phyloP scores from a whole-genome alignment of 35 echinoderm and acorn worm species.

The Heliocidaris erythrogramma region DNA sequence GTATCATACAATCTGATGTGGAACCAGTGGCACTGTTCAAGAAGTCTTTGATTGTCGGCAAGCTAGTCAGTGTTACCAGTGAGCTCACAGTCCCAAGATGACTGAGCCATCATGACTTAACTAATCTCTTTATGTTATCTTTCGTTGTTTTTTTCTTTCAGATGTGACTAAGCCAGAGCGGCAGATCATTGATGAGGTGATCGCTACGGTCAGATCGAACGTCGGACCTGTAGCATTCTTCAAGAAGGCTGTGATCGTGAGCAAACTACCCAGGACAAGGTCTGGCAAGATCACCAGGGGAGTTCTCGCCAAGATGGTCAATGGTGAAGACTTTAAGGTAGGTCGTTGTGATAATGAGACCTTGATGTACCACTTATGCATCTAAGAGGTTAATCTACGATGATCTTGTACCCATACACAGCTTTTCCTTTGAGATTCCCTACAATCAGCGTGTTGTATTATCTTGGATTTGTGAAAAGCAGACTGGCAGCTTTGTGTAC shows the following conservation, averaged over 20 bases:
- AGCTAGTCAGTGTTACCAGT: background rate
- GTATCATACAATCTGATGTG: slow-evolving; percentile 65
- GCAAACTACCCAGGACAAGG: slow-evolving; percentile 87
- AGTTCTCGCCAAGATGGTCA: slow-evolving; percentile 80
- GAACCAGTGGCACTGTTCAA: slow-evolving; percentile 94
- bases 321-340: slow-evolving; percentile 81
- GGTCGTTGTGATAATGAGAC: background rate
- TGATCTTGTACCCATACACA: background rate
- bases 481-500: too few relatives aligned
- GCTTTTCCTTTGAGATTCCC: background rate
- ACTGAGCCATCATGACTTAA: too few relatives aligned
- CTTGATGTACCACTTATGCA: background rate
- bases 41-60: slow-evolving; percentile 73
- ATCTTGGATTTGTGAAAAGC: background rate
- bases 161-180: slow-evolving; percentile 60
- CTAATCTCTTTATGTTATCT: too few relatives aligned
- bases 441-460: background rate
- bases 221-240: slow-evolving; percentile 97
- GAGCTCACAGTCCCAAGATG: too few relatives aligned
- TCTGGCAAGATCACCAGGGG: slow-evolving; percentile 91
- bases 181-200: slow-evolving; percentile 74
- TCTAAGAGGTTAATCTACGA: background rate
- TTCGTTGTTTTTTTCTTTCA: background rate
- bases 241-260: slow-evolving; percentile 92
- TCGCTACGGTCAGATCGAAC: slow-evolving; percentile 63